A percentile compares a stretch with the other conserved stretches of the same genome.
Evolutionary conservation across 1,140 invertebrate species (phyloP).

Genomic region (Pogonognathellus flavescens): DNA sequence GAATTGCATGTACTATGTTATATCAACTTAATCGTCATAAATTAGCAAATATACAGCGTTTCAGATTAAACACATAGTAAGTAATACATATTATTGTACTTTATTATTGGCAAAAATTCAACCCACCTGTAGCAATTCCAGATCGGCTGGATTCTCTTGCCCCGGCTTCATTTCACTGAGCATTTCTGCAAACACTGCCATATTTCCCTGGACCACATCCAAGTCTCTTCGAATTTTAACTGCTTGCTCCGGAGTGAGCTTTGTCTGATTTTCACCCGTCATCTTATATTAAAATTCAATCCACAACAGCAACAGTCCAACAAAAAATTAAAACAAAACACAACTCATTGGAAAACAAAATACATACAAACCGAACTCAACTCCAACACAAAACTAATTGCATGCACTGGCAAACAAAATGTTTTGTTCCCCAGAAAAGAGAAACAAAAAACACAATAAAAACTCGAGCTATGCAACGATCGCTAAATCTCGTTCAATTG

Average conservation of each 20-base stretch:
- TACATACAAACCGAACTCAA: background rate
- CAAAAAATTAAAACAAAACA: slow-evolving; percentile 11
- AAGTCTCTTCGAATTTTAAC: slow-evolving; percentile 91
- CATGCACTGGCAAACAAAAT: background rate
- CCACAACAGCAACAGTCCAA: background rate
- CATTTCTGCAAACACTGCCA: slow-evolving; percentile 95
- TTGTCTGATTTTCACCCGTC: slow-evolving; percentile 48
- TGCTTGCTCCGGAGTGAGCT: slow-evolving; percentile 72
- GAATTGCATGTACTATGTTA: no score
- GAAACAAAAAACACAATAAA: background rate
- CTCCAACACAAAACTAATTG: background rate
- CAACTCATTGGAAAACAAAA: background rate
- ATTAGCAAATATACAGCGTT: no score
- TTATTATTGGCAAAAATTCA: background rate
- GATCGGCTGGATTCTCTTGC: slow-evolving; percentile 52
- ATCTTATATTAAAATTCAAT: slow-evolving; percentile 43
- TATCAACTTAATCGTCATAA: no score
- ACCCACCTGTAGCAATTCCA: slow-evolving; percentile 42
- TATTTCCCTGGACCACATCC: slow-evolving; percentile 93
- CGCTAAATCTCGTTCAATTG: no score
- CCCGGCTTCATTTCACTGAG: slow-evolving; percentile 81
- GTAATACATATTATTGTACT: slow-evolving; percentile 33
- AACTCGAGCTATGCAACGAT: no score
- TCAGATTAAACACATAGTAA: no score
- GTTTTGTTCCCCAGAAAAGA: background rate